Conservation (phyloP, 2,113 vertebrate genomes). For the Peucedramus taeniatus region DNA sequence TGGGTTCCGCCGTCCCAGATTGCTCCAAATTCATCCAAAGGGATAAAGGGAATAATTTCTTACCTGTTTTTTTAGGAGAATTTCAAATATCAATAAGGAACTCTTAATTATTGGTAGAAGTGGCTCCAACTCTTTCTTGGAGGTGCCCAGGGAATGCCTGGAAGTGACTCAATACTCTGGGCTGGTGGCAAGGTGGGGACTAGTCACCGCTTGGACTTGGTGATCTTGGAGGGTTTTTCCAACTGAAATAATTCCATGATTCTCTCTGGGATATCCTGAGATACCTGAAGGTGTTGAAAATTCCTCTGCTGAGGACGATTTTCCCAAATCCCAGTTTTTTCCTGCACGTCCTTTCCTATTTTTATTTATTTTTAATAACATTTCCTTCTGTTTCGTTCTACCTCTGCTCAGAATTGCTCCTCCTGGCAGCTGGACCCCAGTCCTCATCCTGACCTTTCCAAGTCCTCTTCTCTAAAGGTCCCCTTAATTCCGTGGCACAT, state of each 20-base stretch:
- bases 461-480: not conserved
- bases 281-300: not conserved
- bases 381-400: not conserved
- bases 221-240: not conserved
- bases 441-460: not conserved
- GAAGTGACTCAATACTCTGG: not conserved
- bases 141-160: not conserved
- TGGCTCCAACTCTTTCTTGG: not conserved
- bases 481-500: not conserved
- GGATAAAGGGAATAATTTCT: not conserved
- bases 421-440: not conserved
- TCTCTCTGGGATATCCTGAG: not conserved
- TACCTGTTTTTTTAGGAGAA: rapidly evolving
- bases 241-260: not conserved
- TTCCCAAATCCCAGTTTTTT: not conserved
- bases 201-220: not conserved
- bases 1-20: rapidly evolving
- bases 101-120: not conserved
- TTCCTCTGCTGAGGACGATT: not conserved
- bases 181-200: not conserved
- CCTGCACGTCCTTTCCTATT: not conserved
- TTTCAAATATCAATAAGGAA: not conserved
- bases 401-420: not conserved
- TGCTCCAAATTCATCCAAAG: not conserved
- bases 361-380: not conserved